Evolutionary conservation across 2,888 invertebrate genomes (phyloP).

Genomic region (Torymus auratus): DNA sequence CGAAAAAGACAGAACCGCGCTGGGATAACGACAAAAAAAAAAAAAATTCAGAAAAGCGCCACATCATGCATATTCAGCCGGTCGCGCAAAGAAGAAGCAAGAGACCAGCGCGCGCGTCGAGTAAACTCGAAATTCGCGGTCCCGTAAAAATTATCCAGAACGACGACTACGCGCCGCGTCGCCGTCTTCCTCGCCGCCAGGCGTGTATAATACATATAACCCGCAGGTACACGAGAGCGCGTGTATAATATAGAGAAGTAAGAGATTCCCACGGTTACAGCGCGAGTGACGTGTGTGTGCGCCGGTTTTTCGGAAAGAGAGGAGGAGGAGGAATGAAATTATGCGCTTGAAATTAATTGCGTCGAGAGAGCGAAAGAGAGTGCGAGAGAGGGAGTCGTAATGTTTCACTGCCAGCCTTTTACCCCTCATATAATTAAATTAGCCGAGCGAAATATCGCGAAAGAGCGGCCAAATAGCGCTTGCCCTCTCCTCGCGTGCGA

Average conservation of each 20-base stretch:
- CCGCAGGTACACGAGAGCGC: no score
- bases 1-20: no score
- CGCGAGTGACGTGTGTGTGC: background rate
- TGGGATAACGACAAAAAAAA: background rate
- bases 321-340: slow-evolving; percentile 63
- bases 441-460: slow-evolving; percentile 50
- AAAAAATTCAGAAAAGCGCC: slow-evolving; percentile 17
- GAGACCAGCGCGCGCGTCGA: background rate
- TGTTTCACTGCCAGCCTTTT: slow-evolving; percentile 36
- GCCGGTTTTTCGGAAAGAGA: slow-evolving; percentile 21
- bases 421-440: slow-evolving; percentile 57
- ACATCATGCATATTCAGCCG: slow-evolving; percentile 10
- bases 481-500: background rate
- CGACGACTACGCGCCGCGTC: background rate
- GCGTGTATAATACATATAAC: no score
- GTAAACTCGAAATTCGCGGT: slow-evolving; percentile 21
- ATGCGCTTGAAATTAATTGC: slow-evolving; percentile 65
- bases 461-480: background rate
- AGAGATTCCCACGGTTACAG: slow-evolving; percentile 19
- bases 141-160: slow-evolving; percentile 34
- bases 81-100: background rate
- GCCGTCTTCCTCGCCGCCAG: no score
- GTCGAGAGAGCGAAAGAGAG: slow-evolving; percentile 35
- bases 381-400: slow-evolving; percentile 52
- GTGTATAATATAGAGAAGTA: no score